Base-by-base conservation (phyloP, 2,113 vertebrate species). In the Lucifuga dentata region DNA sequence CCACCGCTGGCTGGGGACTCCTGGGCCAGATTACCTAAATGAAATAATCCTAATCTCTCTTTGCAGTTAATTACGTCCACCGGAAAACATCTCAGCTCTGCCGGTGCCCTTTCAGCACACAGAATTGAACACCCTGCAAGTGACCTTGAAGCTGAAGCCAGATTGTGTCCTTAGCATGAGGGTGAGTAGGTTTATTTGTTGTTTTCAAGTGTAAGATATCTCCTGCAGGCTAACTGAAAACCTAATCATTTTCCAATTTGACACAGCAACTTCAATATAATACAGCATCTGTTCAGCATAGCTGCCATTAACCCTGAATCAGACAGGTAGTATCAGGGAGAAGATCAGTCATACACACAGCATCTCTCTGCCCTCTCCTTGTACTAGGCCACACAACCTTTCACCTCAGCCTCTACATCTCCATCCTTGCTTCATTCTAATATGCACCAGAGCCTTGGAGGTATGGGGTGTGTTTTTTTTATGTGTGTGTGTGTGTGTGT, bases 41-140 rank as follows among this genome's bases (percentile, higher is more conserved):
- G 74, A 85, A 88, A 78, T 85, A 89, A 91, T 89, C 83, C 73
- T 84, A 85, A 90, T 90, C 86, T 88, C 60, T 53, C 38, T 66
- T 73, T 26, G 15, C 51, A 81, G 86, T 76, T 84, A 88, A 88
- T 91, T 88, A 90, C 51, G 59, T 75, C 76, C 72, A 73, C 49
- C 73, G 68, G 66, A 84, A 90, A 86, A 86, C 68, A 84, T 83
- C 74, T 43, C 11, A 21, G 61, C 57, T 8, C 39, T 57, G 48
- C 58, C 15, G 10, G 43, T 44, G 56, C 39, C 53, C 55, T 75
- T 78, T 85, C 69, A 62, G 61, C 10, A 12, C 16, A 1, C 52
- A 48, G 40, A 48, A 80, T 70, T 46, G 62, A 64, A 76, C 43
- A 63, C 19, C 44, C 60, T 20, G 33, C 23, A 2, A 56, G 65